Percentiles rank a stretch among this genome's conserved stretches.
These are phyloP conservation scores for Aphidius gifuensis DNA, from an alignment of 1,140 invertebrate genomes.

Conservation along the genomic window DNA sequence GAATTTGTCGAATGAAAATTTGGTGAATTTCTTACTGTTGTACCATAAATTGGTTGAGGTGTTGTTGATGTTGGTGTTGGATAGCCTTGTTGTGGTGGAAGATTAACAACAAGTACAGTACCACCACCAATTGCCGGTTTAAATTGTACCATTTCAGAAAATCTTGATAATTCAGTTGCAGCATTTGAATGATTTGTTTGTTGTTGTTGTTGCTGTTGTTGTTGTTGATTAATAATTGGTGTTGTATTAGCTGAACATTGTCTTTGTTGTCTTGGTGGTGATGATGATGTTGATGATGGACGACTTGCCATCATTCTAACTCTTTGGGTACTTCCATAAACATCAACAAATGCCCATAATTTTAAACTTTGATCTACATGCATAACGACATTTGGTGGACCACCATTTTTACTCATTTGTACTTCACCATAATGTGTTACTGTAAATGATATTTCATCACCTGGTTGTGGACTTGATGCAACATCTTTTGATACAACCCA, in stretches of 20 bases:
- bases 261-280: conserved; percentile 44
- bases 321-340: conserved; percentile 90
- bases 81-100: conserved; percentile 61
- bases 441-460: conserved; percentile 88
- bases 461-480: conserved; percentile 74
- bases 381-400: conserved; percentile 79
- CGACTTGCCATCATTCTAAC: conserved; percentile 67
- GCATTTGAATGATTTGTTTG: conserved; percentile 44
- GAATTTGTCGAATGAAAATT: conserved; percentile 17
- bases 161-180: conserved; percentile 50
- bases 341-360: conserved; percentile 93
- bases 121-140: conserved; percentile 63
- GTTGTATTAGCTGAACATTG: conserved; percentile 24
- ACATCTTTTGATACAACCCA: conserved; percentile 96
- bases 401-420: conserved; percentile 84
- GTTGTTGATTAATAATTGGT: conserved; percentile 34
- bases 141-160: conserved; percentile 62
- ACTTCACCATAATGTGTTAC: conserved; percentile 84
- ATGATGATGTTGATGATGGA: conserved; percentile 43
- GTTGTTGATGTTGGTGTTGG: conserved; percentile 42
- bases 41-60: conserved; percentile 39
- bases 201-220: conserved; percentile 36
- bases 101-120: conserved; percentile 74
- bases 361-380: conserved; percentile 87
- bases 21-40: conserved; percentile 25